A percentile compares a stretch with the other conserved stretches of the same genome.
phyloP scores from a whole-genome alignment of 2,113 vertebrate species.

The Callionymus lyra region DNA sequence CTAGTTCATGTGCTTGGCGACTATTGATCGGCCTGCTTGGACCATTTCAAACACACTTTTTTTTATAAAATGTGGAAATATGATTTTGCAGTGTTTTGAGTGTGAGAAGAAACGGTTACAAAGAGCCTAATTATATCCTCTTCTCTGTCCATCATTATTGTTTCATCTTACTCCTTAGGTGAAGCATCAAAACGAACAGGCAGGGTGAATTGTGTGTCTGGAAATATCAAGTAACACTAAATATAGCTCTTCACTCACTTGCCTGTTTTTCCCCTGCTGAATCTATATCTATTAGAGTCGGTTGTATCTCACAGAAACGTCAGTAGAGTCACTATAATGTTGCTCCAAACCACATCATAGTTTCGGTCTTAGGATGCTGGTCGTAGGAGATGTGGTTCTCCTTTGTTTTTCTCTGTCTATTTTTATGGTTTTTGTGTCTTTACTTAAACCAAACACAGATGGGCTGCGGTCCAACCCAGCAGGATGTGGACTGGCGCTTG shows the following conservation, averaged over 20 bases:
- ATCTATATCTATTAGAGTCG: too few relatives aligned
- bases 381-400: slow-evolving; percentile 45
- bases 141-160: slow-evolving; percentile 45
- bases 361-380: slow-evolving; percentile 19
- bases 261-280: too few relatives aligned
- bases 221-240: slow-evolving; percentile 49
- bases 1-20: too few relatives aligned
- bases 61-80: too few relatives aligned
- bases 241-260: slow-evolving; percentile 41
- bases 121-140: too few relatives aligned
- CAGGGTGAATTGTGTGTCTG: slow-evolving; percentile 16
- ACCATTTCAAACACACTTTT: too few relatives aligned
- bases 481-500: slow-evolving; percentile 51
- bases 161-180: slow-evolving; percentile 48
- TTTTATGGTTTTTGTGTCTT: slow-evolving; percentile 46
- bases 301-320: neutral
- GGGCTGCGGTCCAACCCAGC: slow-evolving; percentile 48
- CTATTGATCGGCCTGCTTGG: too few relatives aligned
- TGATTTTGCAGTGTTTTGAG: too few relatives aligned
- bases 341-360: slow-evolving; percentile 42
- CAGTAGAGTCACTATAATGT: slow-evolving; percentile 15
- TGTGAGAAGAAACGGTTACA: too few relatives aligned
- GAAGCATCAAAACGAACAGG: slow-evolving; percentile 34
- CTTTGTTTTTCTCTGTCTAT: slow-evolving; percentile 31
- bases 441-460: slow-evolving; percentile 54